phyloP scores from a whole-genome alignment of 2,888 invertebrate species.

The Bibio marci region DNA sequence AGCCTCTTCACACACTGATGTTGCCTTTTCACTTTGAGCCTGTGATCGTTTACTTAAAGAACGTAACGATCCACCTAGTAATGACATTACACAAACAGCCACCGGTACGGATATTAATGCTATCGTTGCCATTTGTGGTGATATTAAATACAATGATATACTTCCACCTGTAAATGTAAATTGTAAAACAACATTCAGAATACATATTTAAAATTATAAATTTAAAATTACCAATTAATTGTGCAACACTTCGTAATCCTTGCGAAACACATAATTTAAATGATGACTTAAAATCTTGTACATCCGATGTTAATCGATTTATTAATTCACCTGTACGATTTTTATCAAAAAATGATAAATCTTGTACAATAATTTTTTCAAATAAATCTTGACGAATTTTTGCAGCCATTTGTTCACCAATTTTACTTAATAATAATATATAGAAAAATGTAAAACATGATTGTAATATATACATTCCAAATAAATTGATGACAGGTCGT shows the following conservation, averaged over 20 bases:
- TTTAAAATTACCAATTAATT: slow-evolving; percentile 40
- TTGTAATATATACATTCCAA: slow-evolving; percentile 31
- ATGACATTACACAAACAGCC: slow-evolving; percentile 67
- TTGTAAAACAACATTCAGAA: background rate
- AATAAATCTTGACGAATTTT: slow-evolving; percentile 70
- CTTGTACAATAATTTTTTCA: slow-evolving; percentile 64
- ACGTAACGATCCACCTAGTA: slow-evolving; percentile 63
- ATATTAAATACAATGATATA: slow-evolving; percentile 55
- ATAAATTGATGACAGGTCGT: slow-evolving; percentile 22
- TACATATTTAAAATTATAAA: background rate
- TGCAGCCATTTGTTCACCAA: slow-evolving; percentile 77
- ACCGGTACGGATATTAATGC: slow-evolving; percentile 74
- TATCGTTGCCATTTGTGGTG: slow-evolving; percentile 73
- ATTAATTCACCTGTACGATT: slow-evolving; percentile 85
- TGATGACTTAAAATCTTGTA: slow-evolving; percentile 93
- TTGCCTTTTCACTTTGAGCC: slow-evolving; percentile 65
- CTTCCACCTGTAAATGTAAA: slow-evolving; percentile 16
- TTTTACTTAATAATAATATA: slow-evolving; percentile 68
- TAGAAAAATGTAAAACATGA: slow-evolving; percentile 78
- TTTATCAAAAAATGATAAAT: slow-evolving; percentile 79
- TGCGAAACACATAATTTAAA: slow-evolving; percentile 90
- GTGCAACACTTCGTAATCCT: slow-evolving; percentile 71
- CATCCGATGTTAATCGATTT: slow-evolving; percentile 78
- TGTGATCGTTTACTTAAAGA: slow-evolving; percentile 65
- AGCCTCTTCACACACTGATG: slow-evolving; percentile 83